Evolutionary conservation across 2,797 vertebrate species (phyloP).

Genomic region (Urocyon cinereoargenteus): DNA sequence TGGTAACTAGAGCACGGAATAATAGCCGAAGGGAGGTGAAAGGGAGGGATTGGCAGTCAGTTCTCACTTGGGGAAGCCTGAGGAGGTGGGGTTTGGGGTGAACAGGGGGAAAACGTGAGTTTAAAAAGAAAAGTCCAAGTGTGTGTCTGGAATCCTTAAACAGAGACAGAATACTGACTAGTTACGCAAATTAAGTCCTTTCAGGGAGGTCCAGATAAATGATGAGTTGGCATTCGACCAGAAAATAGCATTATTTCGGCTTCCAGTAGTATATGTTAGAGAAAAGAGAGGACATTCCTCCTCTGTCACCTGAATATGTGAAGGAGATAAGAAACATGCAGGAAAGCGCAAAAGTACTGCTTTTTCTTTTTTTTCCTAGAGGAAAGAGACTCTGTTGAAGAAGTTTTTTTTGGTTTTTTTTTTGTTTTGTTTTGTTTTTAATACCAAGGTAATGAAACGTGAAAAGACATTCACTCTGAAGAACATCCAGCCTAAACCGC

Average conservation of each 20-base stretch:
- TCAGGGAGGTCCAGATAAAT: conserved; percentile 83
- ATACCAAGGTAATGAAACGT: background rate
- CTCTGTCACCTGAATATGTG: conserved; percentile 60
- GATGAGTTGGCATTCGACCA: conserved; percentile 87
- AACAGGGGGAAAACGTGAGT: conserved; percentile 83
- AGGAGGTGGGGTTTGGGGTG: conserved; percentile 57
- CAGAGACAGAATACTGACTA: conserved; percentile 87
- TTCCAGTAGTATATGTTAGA: conserved; percentile 74
- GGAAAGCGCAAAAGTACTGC: conserved; percentile 70
- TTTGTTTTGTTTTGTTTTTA: background rate
- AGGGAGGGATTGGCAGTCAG: conserved; percentile 42
- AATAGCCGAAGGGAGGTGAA: conserved; percentile 74
- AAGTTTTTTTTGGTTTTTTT: background rate
- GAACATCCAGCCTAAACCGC: background rate
- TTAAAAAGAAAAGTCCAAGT: conserved; percentile 86
- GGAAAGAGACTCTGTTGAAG: conserved; percentile 76
- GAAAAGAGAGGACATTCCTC: conserved; percentile 77
- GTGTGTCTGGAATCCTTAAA: conserved; percentile 84
- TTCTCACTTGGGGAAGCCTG: conserved; percentile 58
- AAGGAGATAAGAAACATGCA: conserved; percentile 60
- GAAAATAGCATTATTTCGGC: conserved; percentile 88
- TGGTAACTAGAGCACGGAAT: conserved; percentile 85
- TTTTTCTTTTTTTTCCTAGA: conserved; percentile 20
- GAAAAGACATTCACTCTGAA: background rate
- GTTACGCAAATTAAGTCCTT: conserved; percentile 87